phyloP scores from a whole-genome alignment of 1,140 invertebrate genomes.

The Drosophila insularis region DNA sequence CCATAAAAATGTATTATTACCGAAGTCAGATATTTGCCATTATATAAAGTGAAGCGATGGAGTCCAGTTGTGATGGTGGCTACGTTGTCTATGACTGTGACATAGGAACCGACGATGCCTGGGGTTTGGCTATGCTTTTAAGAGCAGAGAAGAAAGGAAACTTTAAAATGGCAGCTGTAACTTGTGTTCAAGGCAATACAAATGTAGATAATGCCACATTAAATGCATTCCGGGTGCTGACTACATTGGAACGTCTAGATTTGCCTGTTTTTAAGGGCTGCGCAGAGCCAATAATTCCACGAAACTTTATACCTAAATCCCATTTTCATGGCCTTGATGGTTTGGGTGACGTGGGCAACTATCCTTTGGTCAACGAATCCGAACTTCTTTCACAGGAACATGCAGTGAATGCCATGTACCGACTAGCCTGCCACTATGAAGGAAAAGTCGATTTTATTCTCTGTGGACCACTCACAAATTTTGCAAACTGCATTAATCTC shows the following conservation, averaged over 20 bases:
- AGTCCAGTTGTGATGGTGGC: slow-evolving; percentile 3
- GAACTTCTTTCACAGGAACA: slow-evolving; percentile 37
- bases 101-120: slow-evolving; percentile 86
- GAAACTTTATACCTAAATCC: slow-evolving; percentile 12
- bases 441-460: slow-evolving; percentile 43
- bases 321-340: slow-evolving; percentile 85
- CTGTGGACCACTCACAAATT: slow-evolving; percentile 88
- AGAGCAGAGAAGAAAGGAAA: slow-evolving; percentile 82
- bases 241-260: slow-evolving; percentile 83
- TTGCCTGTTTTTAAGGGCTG: slow-evolving; percentile 86
- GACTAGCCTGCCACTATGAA: slow-evolving; percentile 74
- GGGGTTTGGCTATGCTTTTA: slow-evolving; percentile 85
- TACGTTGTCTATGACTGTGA: slow-evolving; percentile 85
- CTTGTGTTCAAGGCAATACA: slow-evolving; percentile 86
- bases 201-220: slow-evolving; percentile 84
- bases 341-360: slow-evolving; percentile 84
- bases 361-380: slow-evolving; percentile 21
- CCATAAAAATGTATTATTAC: not conserved
- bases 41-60: not conserved
- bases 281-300: slow-evolving; percentile 68
- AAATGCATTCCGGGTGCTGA: slow-evolving; percentile 85
- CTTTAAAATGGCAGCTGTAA: slow-evolving; percentile 85
- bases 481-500: slow-evolving; percentile 88
- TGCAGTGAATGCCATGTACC: slow-evolving; percentile 82
- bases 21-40: not conserved